A percentile compares a stretch with the other conserved stretches of the same genome.
phyloP scores from a whole-genome alignment of 1,140 invertebrate genomes.

The Saxidomus purpurata region DNA sequence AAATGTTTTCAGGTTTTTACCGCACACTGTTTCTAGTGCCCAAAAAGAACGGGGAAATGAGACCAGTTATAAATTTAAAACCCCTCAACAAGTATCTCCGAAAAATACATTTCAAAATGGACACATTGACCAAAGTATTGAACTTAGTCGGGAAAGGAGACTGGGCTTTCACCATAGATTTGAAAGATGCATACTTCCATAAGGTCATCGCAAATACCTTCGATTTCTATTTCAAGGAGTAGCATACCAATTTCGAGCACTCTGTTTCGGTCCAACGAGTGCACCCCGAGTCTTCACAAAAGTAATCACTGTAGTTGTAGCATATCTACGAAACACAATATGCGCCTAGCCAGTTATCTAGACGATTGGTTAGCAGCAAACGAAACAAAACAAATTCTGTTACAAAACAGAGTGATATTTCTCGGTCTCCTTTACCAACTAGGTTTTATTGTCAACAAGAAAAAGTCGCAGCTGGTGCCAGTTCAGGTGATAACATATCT shows the following conservation, averaged over 20 bases:
- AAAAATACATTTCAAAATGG: neutral
- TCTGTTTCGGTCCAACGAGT: slow-evolving; percentile 41
- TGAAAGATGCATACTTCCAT: slow-evolving; percentile 56
- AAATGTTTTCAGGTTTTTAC: neutral
- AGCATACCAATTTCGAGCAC: slow-evolving; percentile 37
- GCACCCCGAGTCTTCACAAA: slow-evolving; percentile 35
- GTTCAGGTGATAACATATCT: slow-evolving; percentile 41
- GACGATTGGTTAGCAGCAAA: slow-evolving; percentile 39
- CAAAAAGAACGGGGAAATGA: neutral
- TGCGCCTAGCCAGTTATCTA: slow-evolving; percentile 40
- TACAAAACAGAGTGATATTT: neutral
- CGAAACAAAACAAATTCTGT: neutral
- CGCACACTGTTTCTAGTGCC: neutral
- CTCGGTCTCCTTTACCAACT: slow-evolving; percentile 24
- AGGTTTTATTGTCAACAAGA: slow-evolving; percentile 43
- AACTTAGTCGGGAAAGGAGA: slow-evolving; percentile 35
- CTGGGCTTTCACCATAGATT: slow-evolving; percentile 11
- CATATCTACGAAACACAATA: neutral
- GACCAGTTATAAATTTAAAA: neutral
- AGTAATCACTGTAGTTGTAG: slow-evolving; percentile 15
- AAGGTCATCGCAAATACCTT: slow-evolving; percentile 16
- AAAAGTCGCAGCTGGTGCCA: too few species aligned
- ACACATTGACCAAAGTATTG: slow-evolving; percentile 38
- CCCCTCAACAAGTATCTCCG: neutral
- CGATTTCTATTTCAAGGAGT: slow-evolving; percentile 16